A percentile compares a stretch with the other conserved stretches of the same genome.
These are phyloP conservation scores for Myotis vivesi DNA, from an alignment of 2,797 vertebrate genomes.

Conservation along the genomic window DNA sequence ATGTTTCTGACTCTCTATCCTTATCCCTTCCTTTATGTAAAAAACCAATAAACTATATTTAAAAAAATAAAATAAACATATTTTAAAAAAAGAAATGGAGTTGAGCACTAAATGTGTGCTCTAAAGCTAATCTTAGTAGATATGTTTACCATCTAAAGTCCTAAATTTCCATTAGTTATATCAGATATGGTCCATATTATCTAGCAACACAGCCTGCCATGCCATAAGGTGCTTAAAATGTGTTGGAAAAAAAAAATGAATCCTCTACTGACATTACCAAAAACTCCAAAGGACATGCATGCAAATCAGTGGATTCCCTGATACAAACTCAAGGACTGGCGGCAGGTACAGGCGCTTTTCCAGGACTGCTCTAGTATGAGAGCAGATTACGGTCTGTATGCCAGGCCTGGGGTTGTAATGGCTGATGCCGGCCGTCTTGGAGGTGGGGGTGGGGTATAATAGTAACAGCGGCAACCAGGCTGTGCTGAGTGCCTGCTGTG, in stretches of 20 bases:
- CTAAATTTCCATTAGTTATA: not conserved
- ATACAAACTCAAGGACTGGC: not conserved
- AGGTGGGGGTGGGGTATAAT: not conserved
- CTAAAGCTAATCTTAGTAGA: conserved; percentile 26
- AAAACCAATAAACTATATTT: too few species aligned
- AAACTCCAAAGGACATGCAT: not conserved
- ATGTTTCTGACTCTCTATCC: too few species aligned
- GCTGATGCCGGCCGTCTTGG: not conserved
- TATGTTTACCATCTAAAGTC: not conserved
- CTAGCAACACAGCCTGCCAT: not conserved
- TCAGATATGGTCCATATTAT: not conserved
- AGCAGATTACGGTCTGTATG: not conserved
- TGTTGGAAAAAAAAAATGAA: not conserved
- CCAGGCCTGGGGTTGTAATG: not conserved
- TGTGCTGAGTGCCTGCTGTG: not conserved
- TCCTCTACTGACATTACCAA: not conserved
- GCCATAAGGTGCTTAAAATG: not conserved
- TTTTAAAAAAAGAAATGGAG: not conserved
- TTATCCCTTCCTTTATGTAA: too few species aligned
- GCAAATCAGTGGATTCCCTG: not conserved
- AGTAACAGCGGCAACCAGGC: not conserved
- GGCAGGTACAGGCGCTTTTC: not conserved
- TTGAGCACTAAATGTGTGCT: not conserved
- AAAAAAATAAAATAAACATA: too few species aligned
- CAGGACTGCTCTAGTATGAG: not conserved